Conservation (phyloP, 2,113 vertebrate genomes). For the Carlito syrichta region DNA sequence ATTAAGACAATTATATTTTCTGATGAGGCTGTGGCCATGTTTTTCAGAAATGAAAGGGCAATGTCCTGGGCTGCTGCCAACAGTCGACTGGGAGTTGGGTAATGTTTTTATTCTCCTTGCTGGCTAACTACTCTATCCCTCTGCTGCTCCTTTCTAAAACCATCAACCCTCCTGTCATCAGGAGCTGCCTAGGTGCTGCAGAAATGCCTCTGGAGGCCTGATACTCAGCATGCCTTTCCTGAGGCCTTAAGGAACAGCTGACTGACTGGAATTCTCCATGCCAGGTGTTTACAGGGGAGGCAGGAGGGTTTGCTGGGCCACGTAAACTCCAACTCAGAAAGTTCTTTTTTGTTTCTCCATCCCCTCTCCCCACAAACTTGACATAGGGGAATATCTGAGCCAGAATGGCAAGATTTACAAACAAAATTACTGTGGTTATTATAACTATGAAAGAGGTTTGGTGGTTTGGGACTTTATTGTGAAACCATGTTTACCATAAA, state of each 20-base stretch:
- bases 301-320: not conserved
- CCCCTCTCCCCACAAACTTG: no score
- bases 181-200: not conserved
- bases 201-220: conserved; percentile 36
- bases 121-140: not conserved
- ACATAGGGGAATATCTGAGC: not conserved
- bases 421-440: not conserved
- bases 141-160: conserved; percentile 45
- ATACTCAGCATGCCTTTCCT: conserved; percentile 45
- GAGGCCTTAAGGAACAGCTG: conserved; percentile 55
- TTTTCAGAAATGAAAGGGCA: conserved; percentile 40
- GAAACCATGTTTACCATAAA: not conserved
- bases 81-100: conserved; percentile 14
- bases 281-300: not conserved
- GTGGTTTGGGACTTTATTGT: not conserved
- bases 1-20: conserved; percentile 55
- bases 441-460: not conserved
- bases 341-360: no score
- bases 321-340: not conserved
- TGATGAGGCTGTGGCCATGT: not conserved
- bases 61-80: conserved; percentile 15
- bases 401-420: not conserved
- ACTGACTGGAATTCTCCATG: conserved; percentile 13
- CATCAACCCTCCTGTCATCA: conserved; percentile 37
- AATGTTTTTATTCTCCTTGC: conserved; percentile 51